phyloP scores from a whole-genome alignment of 2,113 vertebrate species.

The Sorex araneus region DNA sequence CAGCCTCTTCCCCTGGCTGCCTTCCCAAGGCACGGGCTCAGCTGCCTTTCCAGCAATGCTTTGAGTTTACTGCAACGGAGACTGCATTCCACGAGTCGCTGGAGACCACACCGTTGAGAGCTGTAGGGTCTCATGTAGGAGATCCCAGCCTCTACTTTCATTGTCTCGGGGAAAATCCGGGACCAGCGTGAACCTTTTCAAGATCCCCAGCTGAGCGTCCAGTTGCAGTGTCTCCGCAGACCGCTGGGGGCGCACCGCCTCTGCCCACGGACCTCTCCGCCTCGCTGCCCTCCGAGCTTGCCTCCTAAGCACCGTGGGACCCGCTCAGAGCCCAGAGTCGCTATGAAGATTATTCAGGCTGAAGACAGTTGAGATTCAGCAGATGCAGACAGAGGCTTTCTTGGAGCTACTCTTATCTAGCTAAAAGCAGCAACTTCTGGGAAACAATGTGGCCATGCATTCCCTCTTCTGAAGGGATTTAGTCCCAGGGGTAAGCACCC shows the following conservation, averaged over 20 bases:
- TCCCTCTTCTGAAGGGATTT: background rate
- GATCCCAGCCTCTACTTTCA: background rate
- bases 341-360: background rate
- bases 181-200: background rate
- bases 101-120: rapidly evolving
- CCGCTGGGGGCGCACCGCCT: background rate
- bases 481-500: background rate
- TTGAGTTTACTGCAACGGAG: background rate
- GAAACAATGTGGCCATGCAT: background rate
- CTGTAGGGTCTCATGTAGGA: background rate
- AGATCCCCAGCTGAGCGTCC: background rate
- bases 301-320: background rate
- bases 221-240: background rate
- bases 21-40: background rate
- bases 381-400: background rate
- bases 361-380: background rate
- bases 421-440: background rate
- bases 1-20: background rate
- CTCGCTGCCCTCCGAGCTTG: background rate
- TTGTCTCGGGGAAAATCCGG: background rate
- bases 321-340: background rate
- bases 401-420: background rate
- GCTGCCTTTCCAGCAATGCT: background rate
- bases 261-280: background rate
- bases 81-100: background rate